These are phyloP conservation scores for Fregata magnificens DNA, from an alignment of 2,113 vertebrate species.

Conservation along the genomic window DNA sequence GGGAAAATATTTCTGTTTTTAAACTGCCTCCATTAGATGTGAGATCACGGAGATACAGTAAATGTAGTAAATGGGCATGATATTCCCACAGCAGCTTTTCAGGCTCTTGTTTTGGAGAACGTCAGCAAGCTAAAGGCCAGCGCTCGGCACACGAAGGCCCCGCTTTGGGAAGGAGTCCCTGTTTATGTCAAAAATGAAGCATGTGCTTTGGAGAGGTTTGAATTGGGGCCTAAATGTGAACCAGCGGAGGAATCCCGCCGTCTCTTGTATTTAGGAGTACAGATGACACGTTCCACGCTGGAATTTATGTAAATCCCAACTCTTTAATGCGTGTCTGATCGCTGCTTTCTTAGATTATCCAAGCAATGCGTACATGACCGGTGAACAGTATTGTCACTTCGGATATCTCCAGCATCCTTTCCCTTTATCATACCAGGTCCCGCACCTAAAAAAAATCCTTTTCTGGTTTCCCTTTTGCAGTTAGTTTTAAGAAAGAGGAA, in stretches of 20 bases:
- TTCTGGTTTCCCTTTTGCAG: background rate
- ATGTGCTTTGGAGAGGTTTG: constrained; percentile 40
- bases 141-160: background rate
- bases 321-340: background rate
- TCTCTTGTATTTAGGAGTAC: background rate
- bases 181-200: constrained; percentile 29
- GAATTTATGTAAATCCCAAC: constrained; percentile 8
- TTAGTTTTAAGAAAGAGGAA: background rate
- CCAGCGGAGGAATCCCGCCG: background rate
- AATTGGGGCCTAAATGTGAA: constrained; percentile 22
- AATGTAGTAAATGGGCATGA: background rate
- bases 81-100: constrained; percentile 16
- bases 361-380: background rate
- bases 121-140: background rate
- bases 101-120: background rate
- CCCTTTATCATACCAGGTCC: background rate
- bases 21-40: background rate
- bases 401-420: background rate
- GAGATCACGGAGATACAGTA: background rate
- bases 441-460: background rate
- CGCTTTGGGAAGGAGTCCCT: constrained; percentile 25
- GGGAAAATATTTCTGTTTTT: background rate
- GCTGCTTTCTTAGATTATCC: background rate
- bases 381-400: background rate
- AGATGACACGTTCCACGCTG: background rate